Base-by-base conservation (phyloP, 1,140 invertebrate species). In the Copidosoma floridanum region DNA sequence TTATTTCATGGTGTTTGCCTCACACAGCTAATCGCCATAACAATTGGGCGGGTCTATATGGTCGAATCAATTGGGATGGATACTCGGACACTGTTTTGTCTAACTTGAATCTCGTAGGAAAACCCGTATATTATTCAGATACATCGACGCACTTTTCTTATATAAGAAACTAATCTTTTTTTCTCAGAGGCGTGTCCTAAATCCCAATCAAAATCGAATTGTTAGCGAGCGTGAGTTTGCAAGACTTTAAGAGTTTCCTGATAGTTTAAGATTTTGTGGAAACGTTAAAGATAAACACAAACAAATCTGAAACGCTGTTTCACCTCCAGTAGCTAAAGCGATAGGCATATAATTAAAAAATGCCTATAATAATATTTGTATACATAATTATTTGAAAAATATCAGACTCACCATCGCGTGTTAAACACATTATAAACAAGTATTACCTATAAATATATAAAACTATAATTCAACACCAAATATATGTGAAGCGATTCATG, bases 1-100 rank as follows among this genome's bases (percentile, higher is more conserved):
- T 95, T 32, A 91, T 95, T 53, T 92, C 93, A 1, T 95, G 93
- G 93, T 94, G 92, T 74, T 80, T 95, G 56, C 92, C 92, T 23
- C 93, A 95, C 74, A 95, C 93, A 1, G 90, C 85, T 24, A 92
- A 94, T 76, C 76, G 92, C 23, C 90, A 95, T 75, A 92, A 93
- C 77, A 81, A 95, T 78, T 95, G 93, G 93, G 85, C 90, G 0
- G 85, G 85, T 1, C 78, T 86, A 29, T 87, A 86, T 61, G 85
- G 92, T 1, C 82, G 93, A 53, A 71, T 95, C 2, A 86, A 89
- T 56, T 94, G 91, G 91, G 85, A 92, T 70, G 92, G 91, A 11
- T 93, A 89, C 81, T 95, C 94, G 73, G 85, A 84, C 55, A 95
- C 92, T 2, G 94, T 91, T 7, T 83, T 89, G 48, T 94, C 92